These are phyloP conservation scores for Lichenostomus cassidix DNA, from an alignment of 2,113 vertebrate genomes.

Conservation along the genomic window DNA sequence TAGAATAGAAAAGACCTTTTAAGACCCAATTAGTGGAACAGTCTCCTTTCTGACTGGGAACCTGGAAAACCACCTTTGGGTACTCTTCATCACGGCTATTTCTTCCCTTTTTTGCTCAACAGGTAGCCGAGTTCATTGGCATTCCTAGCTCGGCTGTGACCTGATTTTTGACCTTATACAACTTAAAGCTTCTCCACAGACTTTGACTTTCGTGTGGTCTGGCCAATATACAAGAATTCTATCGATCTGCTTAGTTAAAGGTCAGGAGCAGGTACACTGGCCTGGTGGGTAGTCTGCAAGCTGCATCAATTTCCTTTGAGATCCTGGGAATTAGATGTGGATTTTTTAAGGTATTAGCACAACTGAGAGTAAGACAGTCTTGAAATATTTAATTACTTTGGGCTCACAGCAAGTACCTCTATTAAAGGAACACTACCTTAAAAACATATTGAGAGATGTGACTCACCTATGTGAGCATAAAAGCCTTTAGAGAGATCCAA, in stretches of 20 bases:
- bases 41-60: constrained; percentile 29
- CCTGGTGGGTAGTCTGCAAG: background rate
- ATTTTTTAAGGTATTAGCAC: background rate
- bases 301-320: background rate
- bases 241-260: background rate
- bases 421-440: background rate
- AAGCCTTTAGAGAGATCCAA: background rate
- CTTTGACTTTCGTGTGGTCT: background rate
- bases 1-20: constrained; percentile 51
- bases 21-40: constrained; percentile 49
- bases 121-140: background rate
- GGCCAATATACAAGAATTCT: background rate
- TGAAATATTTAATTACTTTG: background rate
- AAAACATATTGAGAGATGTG: background rate
- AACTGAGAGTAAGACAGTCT: background rate
- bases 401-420: background rate
- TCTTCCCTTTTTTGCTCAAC: background rate
- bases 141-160: background rate
- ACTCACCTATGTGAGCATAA: background rate
- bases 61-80: background rate
- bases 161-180: background rate
- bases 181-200: background rate
- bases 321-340: background rate
- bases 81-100: background rate
- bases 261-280: background rate